These are phyloP conservation scores for Tineola bisselliella DNA, from an alignment of 2,888 invertebrate genomes.

Conservation along the genomic window DNA sequence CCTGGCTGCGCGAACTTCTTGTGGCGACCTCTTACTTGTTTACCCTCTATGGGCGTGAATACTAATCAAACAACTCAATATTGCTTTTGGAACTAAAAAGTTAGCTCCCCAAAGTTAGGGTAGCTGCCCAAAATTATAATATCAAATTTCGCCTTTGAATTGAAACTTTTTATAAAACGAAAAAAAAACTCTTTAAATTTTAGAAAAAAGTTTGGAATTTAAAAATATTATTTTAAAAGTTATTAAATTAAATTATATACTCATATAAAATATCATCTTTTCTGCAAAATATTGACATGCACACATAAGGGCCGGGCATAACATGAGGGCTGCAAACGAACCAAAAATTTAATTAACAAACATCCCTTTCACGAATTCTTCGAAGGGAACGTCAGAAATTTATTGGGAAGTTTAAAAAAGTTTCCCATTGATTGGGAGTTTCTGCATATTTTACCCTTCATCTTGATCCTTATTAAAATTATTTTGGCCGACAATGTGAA, in stretches of 20 bases:
- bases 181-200: not conserved
- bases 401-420: conserved; percentile 27
- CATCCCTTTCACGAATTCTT: conserved; percentile 11
- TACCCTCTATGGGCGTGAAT: conserved; percentile 1
- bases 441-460: conserved; percentile 22
- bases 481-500: conserved; percentile 17
- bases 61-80: conserved; percentile 2
- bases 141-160: too few relatives aligned
- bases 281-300: too few relatives aligned
- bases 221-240: too few relatives aligned
- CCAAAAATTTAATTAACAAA: conserved; percentile 13
- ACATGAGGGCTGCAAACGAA: not conserved
- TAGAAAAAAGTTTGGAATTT: too few relatives aligned
- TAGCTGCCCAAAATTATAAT: not conserved
- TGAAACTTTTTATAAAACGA: not conserved
- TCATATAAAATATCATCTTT: too few relatives aligned
- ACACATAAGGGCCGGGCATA: too few relatives aligned
- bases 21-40: not conserved
- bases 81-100: conserved; percentile 1
- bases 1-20: not conserved
- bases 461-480: conserved; percentile 23
- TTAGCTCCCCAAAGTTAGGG: not conserved
- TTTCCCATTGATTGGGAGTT: conserved; percentile 19
- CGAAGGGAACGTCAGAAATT: conserved; percentile 20
- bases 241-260: too few relatives aligned